Evolutionary conservation across 1,140 invertebrate genomes (phyloP).

Genomic region (Olivierus martensii): DNA sequence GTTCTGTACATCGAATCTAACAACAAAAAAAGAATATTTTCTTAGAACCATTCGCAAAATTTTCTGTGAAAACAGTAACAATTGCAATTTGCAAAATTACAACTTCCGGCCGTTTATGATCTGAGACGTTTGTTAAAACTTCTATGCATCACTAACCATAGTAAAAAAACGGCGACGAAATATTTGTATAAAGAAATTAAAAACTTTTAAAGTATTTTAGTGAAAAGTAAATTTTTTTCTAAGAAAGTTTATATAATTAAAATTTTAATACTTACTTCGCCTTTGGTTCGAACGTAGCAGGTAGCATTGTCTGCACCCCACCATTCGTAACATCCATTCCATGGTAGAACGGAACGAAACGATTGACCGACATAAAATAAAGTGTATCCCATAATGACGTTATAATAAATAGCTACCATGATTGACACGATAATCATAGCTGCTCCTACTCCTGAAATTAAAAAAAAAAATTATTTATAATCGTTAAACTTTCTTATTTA

Average conservation of each 20-base stretch:
- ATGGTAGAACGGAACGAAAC: constrained; percentile 7
- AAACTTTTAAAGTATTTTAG: neutral
- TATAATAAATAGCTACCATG: constrained; percentile 60
- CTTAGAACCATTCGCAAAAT: no score
- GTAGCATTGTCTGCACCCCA: constrained; percentile 19
- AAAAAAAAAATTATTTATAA: neutral
- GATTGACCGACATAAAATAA: constrained; percentile 11
- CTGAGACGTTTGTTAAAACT: no score
- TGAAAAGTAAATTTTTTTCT: neutral
- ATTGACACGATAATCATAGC: constrained; percentile 56
- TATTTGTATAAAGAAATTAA: no score
- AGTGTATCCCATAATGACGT: constrained; percentile 38
- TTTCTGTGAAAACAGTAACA: no score
- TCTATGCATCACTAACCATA: no score
- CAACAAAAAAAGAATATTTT: no score
- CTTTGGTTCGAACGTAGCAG: constrained; percentile 17
- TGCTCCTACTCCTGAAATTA: constrained; percentile 54
- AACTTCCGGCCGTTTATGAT: no score
- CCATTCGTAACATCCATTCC: constrained; percentile 21
- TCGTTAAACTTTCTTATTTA: neutral
- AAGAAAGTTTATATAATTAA: neutral
- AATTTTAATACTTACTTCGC: constrained; percentile 1
- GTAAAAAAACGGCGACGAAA: no score
- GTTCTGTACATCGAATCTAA: no score
- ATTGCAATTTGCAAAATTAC: no score